Conservation (phyloP, 2,113 vertebrate genomes). For the Stigmatopora argus region DNA sequence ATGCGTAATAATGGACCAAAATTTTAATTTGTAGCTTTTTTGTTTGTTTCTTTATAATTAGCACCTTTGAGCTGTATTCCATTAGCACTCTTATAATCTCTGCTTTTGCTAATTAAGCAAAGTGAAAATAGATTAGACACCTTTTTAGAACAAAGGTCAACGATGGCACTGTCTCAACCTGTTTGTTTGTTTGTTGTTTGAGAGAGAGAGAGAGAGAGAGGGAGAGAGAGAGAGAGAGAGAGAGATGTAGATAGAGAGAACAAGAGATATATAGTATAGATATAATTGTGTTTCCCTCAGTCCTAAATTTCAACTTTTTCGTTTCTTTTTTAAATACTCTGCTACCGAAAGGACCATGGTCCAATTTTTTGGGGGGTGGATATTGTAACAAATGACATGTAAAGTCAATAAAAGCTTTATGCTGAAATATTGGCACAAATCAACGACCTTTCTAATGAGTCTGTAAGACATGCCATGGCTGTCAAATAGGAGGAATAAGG, state of each 20-base stretch:
- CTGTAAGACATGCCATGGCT: conserved; percentile 52
- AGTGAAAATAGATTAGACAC: conserved; percentile 77
- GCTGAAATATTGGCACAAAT: conserved; percentile 64
- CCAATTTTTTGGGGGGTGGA: conserved; percentile 27
- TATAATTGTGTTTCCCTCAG: background rate
- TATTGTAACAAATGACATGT: conserved; percentile 46
- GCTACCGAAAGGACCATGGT: conserved; percentile 9
- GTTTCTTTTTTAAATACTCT: background rate
- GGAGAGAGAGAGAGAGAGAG: conserved; percentile 22
- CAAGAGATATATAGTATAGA: background rate
- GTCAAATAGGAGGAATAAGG: conserved; percentile 57
- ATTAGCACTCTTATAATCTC: conserved; percentile 75
- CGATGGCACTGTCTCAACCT: conserved; percentile 59
- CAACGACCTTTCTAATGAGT: conserved; percentile 37
- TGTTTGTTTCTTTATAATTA: conserved; percentile 68
- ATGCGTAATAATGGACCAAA: conserved; percentile 57
- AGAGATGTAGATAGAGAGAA: background rate
- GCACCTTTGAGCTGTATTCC: conserved; percentile 75
- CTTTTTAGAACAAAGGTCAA: conserved; percentile 78
- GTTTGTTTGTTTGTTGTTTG: conserved; percentile 74
- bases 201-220: conserved; percentile 17
- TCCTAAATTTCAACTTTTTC: conserved; percentile 19
- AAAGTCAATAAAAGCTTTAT: conserved; percentile 53
- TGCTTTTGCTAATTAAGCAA: conserved; percentile 77
- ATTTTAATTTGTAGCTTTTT: conserved; percentile 45